These are phyloP conservation scores for Aplysia californica DNA, from an alignment of 1,140 invertebrate genomes.

Conservation along the genomic window DNA sequence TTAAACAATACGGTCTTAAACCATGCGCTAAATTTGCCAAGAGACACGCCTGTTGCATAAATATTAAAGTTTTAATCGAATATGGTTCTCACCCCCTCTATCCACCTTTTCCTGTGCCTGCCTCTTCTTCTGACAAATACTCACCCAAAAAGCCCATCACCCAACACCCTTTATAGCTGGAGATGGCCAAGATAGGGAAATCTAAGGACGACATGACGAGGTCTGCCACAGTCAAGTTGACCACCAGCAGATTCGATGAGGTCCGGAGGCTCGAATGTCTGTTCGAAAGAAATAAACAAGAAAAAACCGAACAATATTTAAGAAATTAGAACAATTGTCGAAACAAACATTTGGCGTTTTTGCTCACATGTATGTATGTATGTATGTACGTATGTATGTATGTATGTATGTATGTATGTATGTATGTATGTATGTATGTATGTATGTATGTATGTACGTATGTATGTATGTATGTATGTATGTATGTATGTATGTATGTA, in stretches of 20 bases:
- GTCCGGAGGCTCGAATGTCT: slow-evolving; percentile 34
- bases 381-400: neutral
- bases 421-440: neutral
- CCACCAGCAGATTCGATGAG: slow-evolving; percentile 37
- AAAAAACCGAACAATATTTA: too few species aligned
- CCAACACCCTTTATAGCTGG: slow-evolving; percentile 30
- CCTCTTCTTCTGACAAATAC: too few species aligned
- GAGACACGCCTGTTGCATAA: too few species aligned
- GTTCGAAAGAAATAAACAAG: neutral
- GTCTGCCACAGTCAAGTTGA: slow-evolving; percentile 34
- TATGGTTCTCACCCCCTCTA: too few species aligned
- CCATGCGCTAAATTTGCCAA: too few species aligned
- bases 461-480: neutral
- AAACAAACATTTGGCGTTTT: neutral
- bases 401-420: neutral
- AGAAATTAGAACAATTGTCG: neutral
- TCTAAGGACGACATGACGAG: slow-evolving; percentile 32
- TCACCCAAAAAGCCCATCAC: too few species aligned
- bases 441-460: neutral
- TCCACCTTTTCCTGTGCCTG: too few species aligned
- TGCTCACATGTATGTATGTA: neutral
- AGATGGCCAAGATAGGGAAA: slow-evolving; percentile 29
- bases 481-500: neutral
- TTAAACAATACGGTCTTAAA: too few species aligned
- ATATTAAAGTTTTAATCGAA: too few species aligned